Evolutionary conservation across 1,140 invertebrate genomes (phyloP), one percentile per base, ranked within the genome.

Genomic region (Marisa cornuarietis): DNA sequence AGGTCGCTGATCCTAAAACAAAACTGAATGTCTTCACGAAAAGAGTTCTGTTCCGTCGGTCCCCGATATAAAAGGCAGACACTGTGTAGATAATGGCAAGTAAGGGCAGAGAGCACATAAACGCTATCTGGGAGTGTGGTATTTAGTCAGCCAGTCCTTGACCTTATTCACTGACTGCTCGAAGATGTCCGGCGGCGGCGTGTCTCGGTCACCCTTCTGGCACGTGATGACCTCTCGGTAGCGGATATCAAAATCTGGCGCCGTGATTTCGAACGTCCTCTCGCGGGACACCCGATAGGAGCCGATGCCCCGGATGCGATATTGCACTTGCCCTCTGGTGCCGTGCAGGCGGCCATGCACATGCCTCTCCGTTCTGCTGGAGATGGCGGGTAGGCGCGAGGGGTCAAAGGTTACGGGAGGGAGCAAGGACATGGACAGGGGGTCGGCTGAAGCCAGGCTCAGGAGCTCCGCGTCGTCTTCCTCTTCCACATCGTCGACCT

Each of bases 241-340:
- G 7, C 85, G 79, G 31, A 87, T 85, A 75, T 87, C 85, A 78
- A 82, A 87, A 42, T 85, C 84, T 9, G 84, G 82, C 5, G 84
- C 83, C 16, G 85, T 87, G 65, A 87, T 85, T 78, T 87, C 83
- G 78, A 87, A 87, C 4, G 85, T 87, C 31, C 69, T 80, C 76
- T 87, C 85, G 26, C 82, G 51, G 18, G 76, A 49, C 63, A 77
- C 76, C 42, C 65, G 18, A 22, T 77, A 77, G n/a, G 63, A 77
- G 8, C 76, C 76, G 22, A 77, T 63, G 18, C 76, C 76, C 0
- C 51, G 63, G 63, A 77, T 66, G 42, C 76, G 76, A 26, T 77
- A 77, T 62, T 77, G 66, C 61, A 77, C 18, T 63, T 49, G 80
- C 58, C 51, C 65, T 26, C 31, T 76, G 68, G 77, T 76, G 62